phyloP scores from a whole-genome alignment of 1,140 invertebrate genomes.

The Galleria mellonella region DNA sequence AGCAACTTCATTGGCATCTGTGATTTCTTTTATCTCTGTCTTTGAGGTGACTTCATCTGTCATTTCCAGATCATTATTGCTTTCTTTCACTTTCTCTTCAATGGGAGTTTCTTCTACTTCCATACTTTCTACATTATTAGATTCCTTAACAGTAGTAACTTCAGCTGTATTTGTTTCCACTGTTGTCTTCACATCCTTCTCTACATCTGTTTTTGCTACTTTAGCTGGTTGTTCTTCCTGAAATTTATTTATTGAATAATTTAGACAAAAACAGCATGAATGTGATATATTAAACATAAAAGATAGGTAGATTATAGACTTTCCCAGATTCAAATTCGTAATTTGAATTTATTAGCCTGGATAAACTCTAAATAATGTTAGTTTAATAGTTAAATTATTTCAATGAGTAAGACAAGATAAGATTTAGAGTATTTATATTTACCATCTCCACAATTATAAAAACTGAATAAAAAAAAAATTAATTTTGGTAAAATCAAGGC shows the following conservation, averaged over 20 bases:
- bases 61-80: neutral
- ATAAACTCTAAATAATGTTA: no score
- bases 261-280: no score
- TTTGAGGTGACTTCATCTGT: constrained; percentile 1
- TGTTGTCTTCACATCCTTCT: constrained; percentile 30
- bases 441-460: no score
- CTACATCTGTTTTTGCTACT: constrained; percentile 49
- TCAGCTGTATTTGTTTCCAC: neutral
- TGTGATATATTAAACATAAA: no score
- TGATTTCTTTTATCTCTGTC: constrained; percentile 35
- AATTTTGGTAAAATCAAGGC: no score
- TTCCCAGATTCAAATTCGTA: no score
- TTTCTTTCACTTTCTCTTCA: constrained; percentile 7
- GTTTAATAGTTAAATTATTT: no score
- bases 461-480: no score
- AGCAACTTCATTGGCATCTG: constrained; percentile 25
- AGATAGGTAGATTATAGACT: no score
- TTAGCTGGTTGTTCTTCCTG: constrained; percentile 60
- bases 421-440: no score
- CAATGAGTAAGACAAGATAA: no score
- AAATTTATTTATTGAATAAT: constrained; percentile 10
- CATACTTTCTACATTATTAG: constrained; percentile 37
- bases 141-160: constrained; percentile 4
- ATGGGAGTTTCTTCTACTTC: constrained; percentile 28
- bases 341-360: no score